Evolutionary conservation across 2,797 vertebrate species (phyloP).

Genomic region (Tragelaphus oryx): DNA sequence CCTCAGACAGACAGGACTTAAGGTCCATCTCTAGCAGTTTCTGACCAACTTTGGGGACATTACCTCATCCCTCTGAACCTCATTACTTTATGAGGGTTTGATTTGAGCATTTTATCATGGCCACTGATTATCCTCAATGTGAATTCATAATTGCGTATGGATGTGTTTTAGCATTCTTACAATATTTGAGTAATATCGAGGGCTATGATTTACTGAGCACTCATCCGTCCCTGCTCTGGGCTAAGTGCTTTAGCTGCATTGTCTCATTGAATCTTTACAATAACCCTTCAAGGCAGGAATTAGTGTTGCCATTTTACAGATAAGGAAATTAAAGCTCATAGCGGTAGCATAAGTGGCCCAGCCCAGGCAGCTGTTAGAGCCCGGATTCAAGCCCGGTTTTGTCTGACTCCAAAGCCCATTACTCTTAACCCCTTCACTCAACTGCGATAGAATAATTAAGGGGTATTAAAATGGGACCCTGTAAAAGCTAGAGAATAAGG

Average conservation of each 20-base stretch:
- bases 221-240: not conserved
- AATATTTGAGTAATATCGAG: not conserved
- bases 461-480: conserved; percentile 33
- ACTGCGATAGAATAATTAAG: conserved; percentile 32
- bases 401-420: not conserved
- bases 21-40: not conserved
- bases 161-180: conserved; percentile 4
- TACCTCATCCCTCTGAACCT: not conserved
- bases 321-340: conserved; percentile 36
- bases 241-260: conserved; percentile 49
- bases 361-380: not conserved
- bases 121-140: not conserved
- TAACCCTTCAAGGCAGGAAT: conserved; percentile 33
- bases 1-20: not conserved
- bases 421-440: not conserved
- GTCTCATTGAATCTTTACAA: conserved; percentile 35
- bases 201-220: not conserved
- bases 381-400: not conserved
- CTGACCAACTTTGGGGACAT: not conserved
- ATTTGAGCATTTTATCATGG: not conserved
- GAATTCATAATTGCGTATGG: not conserved
- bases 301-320: conserved; percentile 20
- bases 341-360: not conserved
- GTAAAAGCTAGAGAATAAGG: conserved; percentile 25
- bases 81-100: not conserved